These are phyloP conservation scores for Theonella swinhoei DNA, from an alignment of 37 sponge, comb jelly and placozoan species.

Conservation along the genomic window DNA sequence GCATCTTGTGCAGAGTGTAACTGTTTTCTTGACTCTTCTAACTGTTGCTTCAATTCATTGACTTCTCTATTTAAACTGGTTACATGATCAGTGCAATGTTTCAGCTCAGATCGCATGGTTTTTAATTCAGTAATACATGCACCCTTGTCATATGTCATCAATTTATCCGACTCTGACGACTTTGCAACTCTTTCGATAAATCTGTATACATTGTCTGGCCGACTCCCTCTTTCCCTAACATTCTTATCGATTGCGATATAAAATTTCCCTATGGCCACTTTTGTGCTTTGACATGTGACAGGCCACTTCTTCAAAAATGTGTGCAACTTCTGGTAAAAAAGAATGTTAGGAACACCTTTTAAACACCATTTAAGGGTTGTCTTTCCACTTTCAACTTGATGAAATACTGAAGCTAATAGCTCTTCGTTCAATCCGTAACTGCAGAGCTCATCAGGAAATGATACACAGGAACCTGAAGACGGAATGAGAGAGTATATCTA, in stretches of 20 bases:
- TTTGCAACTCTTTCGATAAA: constrained; percentile 29
- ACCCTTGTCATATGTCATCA: constrained; percentile 14
- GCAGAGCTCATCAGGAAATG: not conserved
- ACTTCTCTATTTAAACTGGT: constrained; percentile 5
- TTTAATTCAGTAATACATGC: not conserved
- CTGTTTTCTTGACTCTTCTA: not conserved
- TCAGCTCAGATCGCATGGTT: not conserved
- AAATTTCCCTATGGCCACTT: constrained; percentile 40
- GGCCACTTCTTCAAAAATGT: constrained; percentile 26
- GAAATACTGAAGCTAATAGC: too few species aligned
- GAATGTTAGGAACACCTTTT: constrained; percentile 14
- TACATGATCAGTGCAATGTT: constrained; percentile 1
- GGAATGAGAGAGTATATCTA: not conserved
- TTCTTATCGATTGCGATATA: constrained; percentile 27
- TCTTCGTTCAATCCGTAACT: constrained; percentile 10
- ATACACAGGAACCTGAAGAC: too few species aligned
- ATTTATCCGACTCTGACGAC: constrained; percentile 9
- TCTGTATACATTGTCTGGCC: constrained; percentile 41
- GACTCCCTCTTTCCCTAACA: constrained; percentile 10
- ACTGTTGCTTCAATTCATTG: constrained; percentile 1
- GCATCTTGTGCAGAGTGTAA: not conserved
- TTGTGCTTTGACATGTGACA: not conserved
- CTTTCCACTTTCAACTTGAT: too few species aligned
- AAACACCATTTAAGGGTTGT: constrained; percentile 2
- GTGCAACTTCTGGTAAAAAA: constrained; percentile 41